Base-by-base conservation (phyloP, 1,140 invertebrate genomes). In the Drosophila sp. region DNA sequence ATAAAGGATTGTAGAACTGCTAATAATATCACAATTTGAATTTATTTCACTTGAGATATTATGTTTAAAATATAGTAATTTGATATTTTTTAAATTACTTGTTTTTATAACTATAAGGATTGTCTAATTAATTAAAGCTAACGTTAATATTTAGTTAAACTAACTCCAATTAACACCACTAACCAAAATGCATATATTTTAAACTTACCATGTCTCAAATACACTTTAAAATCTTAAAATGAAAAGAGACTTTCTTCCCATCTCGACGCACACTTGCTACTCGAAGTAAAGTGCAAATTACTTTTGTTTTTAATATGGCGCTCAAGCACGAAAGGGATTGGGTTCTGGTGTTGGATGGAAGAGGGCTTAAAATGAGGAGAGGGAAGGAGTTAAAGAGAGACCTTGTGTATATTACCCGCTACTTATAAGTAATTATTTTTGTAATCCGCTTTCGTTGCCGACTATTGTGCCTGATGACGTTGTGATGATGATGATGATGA, bases 381-480 rank as follows among this genome's bases (percentile, higher is more conserved):
- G 11, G 7, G 43, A 4, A 0, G 18, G 7, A 25, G 34, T 5
- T 8, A 8, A 21, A 29, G 18, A 11, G 34, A 50, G 61, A 45
- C 21, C 53, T 72, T 67, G 63, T 72, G 48, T 46, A 61, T 67
- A 75, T 90, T 90, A 82, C 72, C 63, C 72, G 74, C 81, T 89
- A 90, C 86, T 90, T 90, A 90, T 86, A 80, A 90, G 87, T 90
- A 86, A 90, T 90, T 90, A 90, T 90, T 89, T 89, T 84, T 82
- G 82, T 90, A 90, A 90, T 90, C 86, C 81, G 78, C 86, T 90
- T 89, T 77, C 72, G 66, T 75, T 78, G 57, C 69, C 57, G 71
- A 72, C 72, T 78, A 69, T 64, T 66, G 62, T 71, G 63, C 51
- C 45, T 66, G 38, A 29, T 43, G 14, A 27, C 36, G 51, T 6